These are phyloP conservation scores for Polyommatus icarus DNA, from an alignment of 2,888 invertebrate genomes.

Conservation along the genomic window DNA sequence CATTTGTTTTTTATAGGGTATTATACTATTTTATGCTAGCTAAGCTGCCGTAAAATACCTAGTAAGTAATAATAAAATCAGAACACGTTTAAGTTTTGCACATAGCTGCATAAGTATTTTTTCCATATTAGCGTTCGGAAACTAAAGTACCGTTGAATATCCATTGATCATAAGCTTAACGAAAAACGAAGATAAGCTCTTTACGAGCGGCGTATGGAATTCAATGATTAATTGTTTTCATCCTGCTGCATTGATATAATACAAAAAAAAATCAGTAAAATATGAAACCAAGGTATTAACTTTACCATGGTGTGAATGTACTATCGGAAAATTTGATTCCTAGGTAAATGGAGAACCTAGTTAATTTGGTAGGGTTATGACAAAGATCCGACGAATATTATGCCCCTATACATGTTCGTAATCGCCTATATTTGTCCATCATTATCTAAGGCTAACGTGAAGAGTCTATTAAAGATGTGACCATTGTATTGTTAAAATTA, in stretches of 20 bases:
- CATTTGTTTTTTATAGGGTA: too few relatives aligned
- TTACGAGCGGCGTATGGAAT: background rate
- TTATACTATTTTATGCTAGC: background rate
- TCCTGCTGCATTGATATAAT: background rate
- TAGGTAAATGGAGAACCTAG: too few relatives aligned
- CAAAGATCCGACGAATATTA: too few relatives aligned
- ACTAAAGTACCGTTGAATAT: background rate
- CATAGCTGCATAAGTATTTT: background rate
- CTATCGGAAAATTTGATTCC: too few relatives aligned
- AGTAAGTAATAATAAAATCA: background rate
- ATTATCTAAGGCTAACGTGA: too few relatives aligned
- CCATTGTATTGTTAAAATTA: background rate
- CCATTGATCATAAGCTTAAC: constrained; percentile 10
- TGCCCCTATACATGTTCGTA: too few relatives aligned
- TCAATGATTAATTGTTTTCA: background rate
- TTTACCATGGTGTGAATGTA: too few relatives aligned
- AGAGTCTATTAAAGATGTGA: background rate
- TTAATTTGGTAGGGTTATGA: too few relatives aligned
- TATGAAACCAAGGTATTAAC: background rate
- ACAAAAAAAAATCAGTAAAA: background rate
- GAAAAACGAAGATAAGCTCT: background rate
- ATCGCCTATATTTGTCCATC: too few relatives aligned
- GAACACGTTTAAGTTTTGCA: background rate
- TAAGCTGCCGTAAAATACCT: background rate
- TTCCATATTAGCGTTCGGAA: background rate